Evolutionary conservation across 2,113 vertebrate genomes (phyloP), one percentile per base, ranked within the genome.

Genomic region (Microtus richardsoni): DNA sequence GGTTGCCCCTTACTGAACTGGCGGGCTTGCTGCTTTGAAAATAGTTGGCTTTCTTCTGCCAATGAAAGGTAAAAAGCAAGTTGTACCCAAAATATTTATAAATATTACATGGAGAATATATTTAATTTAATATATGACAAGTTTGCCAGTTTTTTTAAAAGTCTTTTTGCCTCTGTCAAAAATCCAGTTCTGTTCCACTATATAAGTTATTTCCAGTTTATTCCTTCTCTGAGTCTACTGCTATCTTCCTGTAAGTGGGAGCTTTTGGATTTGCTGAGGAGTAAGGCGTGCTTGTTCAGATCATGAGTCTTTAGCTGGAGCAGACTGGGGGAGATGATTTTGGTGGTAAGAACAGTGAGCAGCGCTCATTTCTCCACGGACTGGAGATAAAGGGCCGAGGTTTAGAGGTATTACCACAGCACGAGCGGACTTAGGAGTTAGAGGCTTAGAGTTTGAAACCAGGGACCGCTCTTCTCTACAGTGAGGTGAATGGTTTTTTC

Each of bases 121-220:
- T 79, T 96, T 95, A 95, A 73, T 75, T 96, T 88, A 88, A 93
- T 90, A 92, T 79, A 80, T 30, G 44, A 73, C 49, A 86, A 70
- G 7, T 93, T 93, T 54, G 87, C 39, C 58, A 54, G 52, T 82
- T 17, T 86, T 86, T 75, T 82, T 78, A 4, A 82, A 41, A 54
- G 10, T 30, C 12, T 80, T 88, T 96, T 71, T 79, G 64, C 28
- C 54, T 85, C 28, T 79, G 54, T 26, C 44, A 64, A 39, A 71
- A 83, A 92, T 94, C 91, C 6, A 36, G 1, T 71, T 89, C n/a
- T 93, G 14, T 91, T 74, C 36, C 16, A n/a, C 80, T 62, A 92
- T 74, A 77, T 21, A 77, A 44, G 49, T 95, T 94, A 44, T 77
- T 91, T 91, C 74, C 5, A 91, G 44, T 39, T 62, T 78, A 39